Evolutionary conservation across 2,888 invertebrate genomes (phyloP), one percentile per base, ranked within the genome.

Genomic region (Gymnosoma rotundatum): DNA sequence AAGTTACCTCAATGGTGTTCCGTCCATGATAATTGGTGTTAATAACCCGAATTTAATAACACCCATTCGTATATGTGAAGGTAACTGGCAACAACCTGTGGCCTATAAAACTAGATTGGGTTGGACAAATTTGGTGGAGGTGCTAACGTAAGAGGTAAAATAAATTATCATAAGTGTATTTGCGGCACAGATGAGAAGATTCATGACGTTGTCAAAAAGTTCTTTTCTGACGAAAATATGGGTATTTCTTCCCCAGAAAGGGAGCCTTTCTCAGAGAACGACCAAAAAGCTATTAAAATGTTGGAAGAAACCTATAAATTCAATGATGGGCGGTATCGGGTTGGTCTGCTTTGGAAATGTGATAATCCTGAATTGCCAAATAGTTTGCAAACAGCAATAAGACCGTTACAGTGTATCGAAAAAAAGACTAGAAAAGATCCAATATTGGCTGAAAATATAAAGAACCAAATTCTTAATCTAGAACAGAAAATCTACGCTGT

Each of bases 381-480:
- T 9, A 83, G 79, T 21, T 56, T 74, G 21, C 38, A 63, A 54
- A 83, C 52, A 8, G 80, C 70, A 4, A 12, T 74, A 0, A 54
- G 45, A 1, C 78, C 81, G 4, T 64, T 81, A 0, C n/a, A 74
- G 4, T 81, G 84, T 73, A 38, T 84, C 4, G 7, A 78, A 12
- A 21, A 16, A n/a, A 84, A 81, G 36, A 21, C 63, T 0, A 1
- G 36, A 1, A 5, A n/a, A 1, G 63, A 81, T 21, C 52, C 67
- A 6, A 56, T 18, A 16, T 10, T 69, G 5, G 58, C 42, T 0
- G 42, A 69, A 48, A 70, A 36, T 25, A 48, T 86, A 6, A 42
- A 83, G 18, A 16, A 69, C 12, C 78, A 86, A 78, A 85, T 83
- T 20, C 2, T 21, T 0, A 86, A 78, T 69, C 54, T 81, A 12